Base-by-base conservation (phyloP, 2,797 vertebrate species). In the Synanceia verrucosa region DNA sequence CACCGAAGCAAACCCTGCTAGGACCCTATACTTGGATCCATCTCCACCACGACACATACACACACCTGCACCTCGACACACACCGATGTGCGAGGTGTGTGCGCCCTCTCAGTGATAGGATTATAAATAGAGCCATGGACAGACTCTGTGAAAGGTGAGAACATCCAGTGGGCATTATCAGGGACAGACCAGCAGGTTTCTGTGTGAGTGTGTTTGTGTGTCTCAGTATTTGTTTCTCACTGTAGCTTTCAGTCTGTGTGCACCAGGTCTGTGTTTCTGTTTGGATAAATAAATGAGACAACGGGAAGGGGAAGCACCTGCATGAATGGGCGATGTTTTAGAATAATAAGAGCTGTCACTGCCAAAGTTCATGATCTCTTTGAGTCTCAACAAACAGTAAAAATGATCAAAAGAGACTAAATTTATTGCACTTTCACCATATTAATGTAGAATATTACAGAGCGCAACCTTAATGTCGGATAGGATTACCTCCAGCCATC, bases 21-120 rank as follows among this genome's bases (percentile, higher is more conserved):
- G 91, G 92, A 92, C 90, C 94, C 92, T 95, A 93, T 94, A 91
- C 93, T 89, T 84, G 90, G 92, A 93, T 95, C 87, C 89, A 87
- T 91, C 89, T 90, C 90, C 79, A 75, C 63, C 47, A 31, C 3
- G 46, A 89, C 84, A 83, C 65, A 70, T 60, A 61, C 66, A 61
- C 72, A 62, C 52, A 50, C 46, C 36, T 51, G 55, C 48, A 58
- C 14, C 21, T 18, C 50, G 48, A 76, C 31, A 67, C 59, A 70
- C 62, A 67, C 21, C 46, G n/a, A 53, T 39, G 47, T 53, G 46
- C 7, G 2, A 59, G 26, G 64, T 75, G 65, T 76, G 71, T 63
- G 62, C 3, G 3, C 2, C 9, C 55, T 61, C 81, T 79, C 52
- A 73, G 66, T 92, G 89, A 89, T 89, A 90, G 90, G 90, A 93